phyloP scores from a whole-genome alignment of 2,888 invertebrate species.

The Lasioglossum malachurum region DNA sequence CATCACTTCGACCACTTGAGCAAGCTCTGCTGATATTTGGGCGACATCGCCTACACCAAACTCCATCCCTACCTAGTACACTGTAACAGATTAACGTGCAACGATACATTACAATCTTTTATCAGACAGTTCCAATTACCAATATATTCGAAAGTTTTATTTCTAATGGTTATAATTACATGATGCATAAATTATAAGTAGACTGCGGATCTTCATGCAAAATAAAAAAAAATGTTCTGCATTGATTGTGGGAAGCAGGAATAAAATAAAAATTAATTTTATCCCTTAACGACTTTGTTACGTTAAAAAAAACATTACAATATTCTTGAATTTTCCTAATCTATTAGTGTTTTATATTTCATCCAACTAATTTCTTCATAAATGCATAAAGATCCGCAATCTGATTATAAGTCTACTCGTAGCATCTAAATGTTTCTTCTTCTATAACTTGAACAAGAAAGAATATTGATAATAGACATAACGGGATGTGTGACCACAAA shows the following conservation, averaged over 20 bases:
- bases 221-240: too few species aligned
- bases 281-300: too few species aligned
- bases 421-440: neutral
- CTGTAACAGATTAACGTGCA: constrained; percentile 51
- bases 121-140: neutral
- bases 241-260: too few species aligned
- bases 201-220: too few species aligned
- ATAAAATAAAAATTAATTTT: too few species aligned
- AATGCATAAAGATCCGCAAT: too few species aligned
- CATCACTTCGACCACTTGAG: constrained; percentile 92
- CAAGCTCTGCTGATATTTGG: constrained; percentile 91
- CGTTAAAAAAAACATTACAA: too few species aligned
- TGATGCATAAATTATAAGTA: neutral
- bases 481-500: too few species aligned
- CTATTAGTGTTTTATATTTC: too few species aligned
- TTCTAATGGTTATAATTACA: neutral
- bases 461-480: too few species aligned
- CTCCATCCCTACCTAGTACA: constrained; percentile 78
- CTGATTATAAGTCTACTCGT: neutral
- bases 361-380: too few species aligned
- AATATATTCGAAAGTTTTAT: neutral
- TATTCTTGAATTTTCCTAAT: too few species aligned
- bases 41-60: constrained; percentile 88
- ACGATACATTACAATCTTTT: neutral
- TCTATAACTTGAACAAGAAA: neutral